Evolutionary conservation across 2,888 invertebrate species (phyloP).

Genomic region (Schizaphis graminum): DNA sequence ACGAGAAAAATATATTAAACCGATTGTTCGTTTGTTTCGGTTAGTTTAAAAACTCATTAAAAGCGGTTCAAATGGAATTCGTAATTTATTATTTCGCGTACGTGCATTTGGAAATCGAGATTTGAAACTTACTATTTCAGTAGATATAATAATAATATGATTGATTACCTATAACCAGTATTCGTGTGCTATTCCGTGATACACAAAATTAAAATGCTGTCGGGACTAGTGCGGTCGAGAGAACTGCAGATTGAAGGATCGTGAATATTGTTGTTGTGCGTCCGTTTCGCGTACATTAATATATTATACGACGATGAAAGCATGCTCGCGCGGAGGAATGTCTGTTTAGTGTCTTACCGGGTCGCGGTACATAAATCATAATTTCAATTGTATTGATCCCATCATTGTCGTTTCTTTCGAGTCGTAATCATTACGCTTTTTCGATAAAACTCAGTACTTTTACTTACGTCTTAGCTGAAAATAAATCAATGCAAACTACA

Average conservation of each 20-base stretch:
- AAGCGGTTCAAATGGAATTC: neutral
- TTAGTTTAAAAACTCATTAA: constrained; percentile 54
- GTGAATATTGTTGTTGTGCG: neutral
- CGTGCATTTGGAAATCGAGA: neutral
- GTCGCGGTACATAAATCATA: neutral
- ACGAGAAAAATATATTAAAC: constrained; percentile 40
- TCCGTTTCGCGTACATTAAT: neutral
- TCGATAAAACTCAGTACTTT: no score
- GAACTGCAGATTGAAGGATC: neutral
- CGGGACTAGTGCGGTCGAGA: neutral
- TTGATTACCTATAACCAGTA: neutral
- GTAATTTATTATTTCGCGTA: constrained; percentile 37
- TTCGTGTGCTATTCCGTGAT: neutral
- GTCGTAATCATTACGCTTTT: no score
- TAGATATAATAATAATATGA: neutral
- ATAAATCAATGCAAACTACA: neutral
- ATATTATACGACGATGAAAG: neutral
- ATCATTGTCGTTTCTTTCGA: neutral
- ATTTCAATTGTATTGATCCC: neutral
- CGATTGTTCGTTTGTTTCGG: constrained; percentile 13
- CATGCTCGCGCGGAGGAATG: neutral
- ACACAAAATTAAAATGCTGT: neutral
- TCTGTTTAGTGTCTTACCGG: neutral
- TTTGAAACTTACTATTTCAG: constrained; percentile 22
- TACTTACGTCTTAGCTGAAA: neutral